Evolutionary conservation across 35 echinoderm and acorn worm species (phyloP).

Genomic region (Apostichopus parvimensis): DNA sequence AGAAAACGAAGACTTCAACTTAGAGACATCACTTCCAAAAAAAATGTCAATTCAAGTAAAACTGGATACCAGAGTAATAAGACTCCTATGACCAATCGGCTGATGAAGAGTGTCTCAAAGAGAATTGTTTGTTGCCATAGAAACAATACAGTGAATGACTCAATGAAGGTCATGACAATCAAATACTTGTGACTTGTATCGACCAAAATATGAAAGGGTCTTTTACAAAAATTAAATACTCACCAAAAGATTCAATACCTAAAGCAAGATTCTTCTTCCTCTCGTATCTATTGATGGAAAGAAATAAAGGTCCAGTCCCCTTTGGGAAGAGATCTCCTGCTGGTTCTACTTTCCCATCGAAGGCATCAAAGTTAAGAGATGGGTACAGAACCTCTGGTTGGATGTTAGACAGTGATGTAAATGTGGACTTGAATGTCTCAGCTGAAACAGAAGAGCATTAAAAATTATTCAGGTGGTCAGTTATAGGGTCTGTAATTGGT

Average conservation of each 20-base stretch:
- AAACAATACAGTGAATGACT: too few species aligned
- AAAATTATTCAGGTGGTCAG: too few species aligned
- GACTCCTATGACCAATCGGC: not conserved
- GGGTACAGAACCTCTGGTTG: constrained; percentile 90
- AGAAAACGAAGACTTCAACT: too few species aligned
- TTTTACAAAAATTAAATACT: not conserved
- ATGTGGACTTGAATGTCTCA: constrained; percentile 86
- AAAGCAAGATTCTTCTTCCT: constrained; percentile 92
- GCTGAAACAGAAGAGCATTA: constrained; percentile 46
- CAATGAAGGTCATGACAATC: too few species aligned
- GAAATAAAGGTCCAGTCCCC: constrained; percentile 60
- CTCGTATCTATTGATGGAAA: constrained; percentile 98
- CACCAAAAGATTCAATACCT: constrained; percentile 89
- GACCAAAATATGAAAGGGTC: too few species aligned
- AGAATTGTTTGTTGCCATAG: too few species aligned
- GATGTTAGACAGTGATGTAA: constrained; percentile 67
- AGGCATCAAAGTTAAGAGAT: constrained; percentile 89
- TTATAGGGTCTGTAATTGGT: too few species aligned
- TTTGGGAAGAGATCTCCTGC: constrained; percentile 74
- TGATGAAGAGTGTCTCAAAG: not conserved
- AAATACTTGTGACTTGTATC: too few species aligned
- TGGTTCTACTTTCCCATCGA: constrained; percentile 67
- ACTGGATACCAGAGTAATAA: too few species aligned
- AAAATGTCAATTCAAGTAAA: too few species aligned
- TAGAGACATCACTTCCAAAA: too few species aligned